Evolutionary conservation across 2,888 invertebrate genomes (phyloP).

Genomic region (Conistra vaccinii): DNA sequence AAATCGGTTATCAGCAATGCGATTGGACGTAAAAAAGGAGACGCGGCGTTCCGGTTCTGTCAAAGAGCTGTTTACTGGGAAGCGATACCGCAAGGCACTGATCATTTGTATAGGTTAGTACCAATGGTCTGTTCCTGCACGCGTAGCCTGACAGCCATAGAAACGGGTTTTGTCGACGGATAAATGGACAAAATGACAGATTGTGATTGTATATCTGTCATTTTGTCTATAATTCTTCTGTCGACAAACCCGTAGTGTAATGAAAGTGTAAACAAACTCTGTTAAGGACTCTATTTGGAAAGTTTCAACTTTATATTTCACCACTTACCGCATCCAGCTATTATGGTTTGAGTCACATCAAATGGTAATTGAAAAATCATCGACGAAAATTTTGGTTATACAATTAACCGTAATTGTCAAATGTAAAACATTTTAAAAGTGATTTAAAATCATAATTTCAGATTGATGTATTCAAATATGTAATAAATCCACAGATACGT

Average conservation of each 20-base stretch:
- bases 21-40: constrained; percentile 85
- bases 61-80: constrained; percentile 86
- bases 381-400: not conserved
- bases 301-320: not conserved
- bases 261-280: too few relatives aligned
- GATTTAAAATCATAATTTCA: not conserved
- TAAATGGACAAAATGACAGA: too few relatives aligned
- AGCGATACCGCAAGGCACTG: constrained; percentile 86
- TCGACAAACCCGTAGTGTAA: too few relatives aligned
- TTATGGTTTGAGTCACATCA: not conserved
- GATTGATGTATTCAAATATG: too few relatives aligned
- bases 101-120: constrained; percentile 80
- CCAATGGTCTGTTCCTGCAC: too few relatives aligned
- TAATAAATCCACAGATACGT: not conserved
- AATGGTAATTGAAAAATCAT: not conserved
- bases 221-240: too few relatives aligned
- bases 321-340: not conserved
- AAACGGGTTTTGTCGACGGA: too few relatives aligned
- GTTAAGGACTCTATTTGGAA: not conserved
- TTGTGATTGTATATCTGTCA: too few relatives aligned
- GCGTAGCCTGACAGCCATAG: too few relatives aligned
- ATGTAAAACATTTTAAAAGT: not conserved
- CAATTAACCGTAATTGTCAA: not conserved
- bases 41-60: constrained; percentile 84
- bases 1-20: constrained; percentile 75